phyloP scores from a whole-genome alignment of 2,888 invertebrate genomes.

The Aphidius colemani region DNA sequence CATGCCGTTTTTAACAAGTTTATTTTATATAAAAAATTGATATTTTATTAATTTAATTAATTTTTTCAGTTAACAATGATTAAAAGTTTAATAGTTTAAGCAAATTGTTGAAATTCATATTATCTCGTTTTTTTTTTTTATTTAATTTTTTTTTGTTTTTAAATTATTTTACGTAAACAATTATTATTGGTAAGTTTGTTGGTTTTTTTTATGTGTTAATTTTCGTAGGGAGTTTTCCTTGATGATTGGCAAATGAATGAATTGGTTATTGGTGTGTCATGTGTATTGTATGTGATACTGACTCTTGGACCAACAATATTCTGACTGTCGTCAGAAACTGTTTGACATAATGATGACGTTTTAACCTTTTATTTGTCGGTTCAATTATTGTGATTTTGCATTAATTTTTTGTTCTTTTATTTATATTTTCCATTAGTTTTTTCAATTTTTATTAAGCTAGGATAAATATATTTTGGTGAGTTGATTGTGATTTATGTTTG shows the following conservation, averaged over 20 bases:
- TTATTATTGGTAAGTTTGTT: background rate
- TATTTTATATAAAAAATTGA: background rate
- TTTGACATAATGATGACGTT: constrained; percentile 41
- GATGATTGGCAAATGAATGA: no score
- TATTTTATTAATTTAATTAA: constrained; percentile 14
- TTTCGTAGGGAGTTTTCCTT: background rate
- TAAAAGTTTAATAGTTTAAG: constrained; percentile 38
- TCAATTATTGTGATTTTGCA: constrained; percentile 31
- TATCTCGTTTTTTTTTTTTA: constrained; percentile 6
- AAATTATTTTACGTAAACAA: no score
- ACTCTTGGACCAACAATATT: constrained; percentile 12
- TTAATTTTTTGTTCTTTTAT: constrained; percentile 29
- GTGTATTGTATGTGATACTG: no score
- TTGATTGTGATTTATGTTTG: background rate
- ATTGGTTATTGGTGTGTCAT: no score
- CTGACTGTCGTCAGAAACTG: background rate
- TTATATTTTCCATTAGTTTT: constrained; percentile 5
- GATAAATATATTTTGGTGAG: no score
- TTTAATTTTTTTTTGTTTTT: background rate
- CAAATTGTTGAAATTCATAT: constrained; percentile 30
- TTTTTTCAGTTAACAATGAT: constrained; percentile 39
- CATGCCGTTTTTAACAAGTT: constrained; percentile 50
- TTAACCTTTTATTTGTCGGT: constrained; percentile 45
- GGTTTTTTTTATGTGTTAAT: background rate
- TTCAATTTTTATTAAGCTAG: background rate